Percentiles rank a stretch among this genome's conserved stretches.
phyloP scores from a whole-genome alignment of 2,888 invertebrate species.

The Salpingus planirostris region DNA sequence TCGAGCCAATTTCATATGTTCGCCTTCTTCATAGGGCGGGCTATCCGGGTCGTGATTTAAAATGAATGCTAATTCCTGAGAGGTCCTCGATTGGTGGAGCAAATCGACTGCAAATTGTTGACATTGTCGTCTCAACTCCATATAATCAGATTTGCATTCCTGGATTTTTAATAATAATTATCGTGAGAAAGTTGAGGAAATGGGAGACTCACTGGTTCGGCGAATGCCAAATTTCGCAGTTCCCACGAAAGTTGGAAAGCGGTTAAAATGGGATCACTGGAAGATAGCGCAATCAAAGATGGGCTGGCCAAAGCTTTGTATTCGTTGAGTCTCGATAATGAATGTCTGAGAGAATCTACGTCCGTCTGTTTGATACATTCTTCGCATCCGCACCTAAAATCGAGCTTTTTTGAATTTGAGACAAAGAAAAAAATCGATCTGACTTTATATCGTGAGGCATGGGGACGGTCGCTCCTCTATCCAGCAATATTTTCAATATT shows the following conservation, averaged over 20 bases:
- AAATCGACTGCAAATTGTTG: conserved; percentile 89
- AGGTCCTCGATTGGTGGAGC: conserved; percentile 83
- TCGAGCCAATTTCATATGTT: conserved; percentile 75
- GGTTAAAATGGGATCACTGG: conserved; percentile 85
- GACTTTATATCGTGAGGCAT: conserved; percentile 83
- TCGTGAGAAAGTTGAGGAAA: no score
- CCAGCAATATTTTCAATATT: conserved; percentile 86
- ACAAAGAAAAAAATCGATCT: no score
- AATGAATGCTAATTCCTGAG: conserved; percentile 86
- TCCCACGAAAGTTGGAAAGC: conserved; percentile 96
- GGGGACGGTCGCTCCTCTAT: conserved; percentile 84
- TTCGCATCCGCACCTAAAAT: conserved; percentile 85
- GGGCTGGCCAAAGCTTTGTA: conserved; percentile 89
- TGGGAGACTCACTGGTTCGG: conserved; percentile 61
- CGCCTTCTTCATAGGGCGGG: conserved; percentile 62
- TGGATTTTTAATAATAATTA: no score
- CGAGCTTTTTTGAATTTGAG: no score
- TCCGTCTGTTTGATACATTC: conserved; percentile 70
- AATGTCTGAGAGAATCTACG: conserved; percentile 72
- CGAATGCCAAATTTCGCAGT: conserved; percentile 74
- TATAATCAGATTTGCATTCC: conserved; percentile 82
- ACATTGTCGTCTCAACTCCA: conserved; percentile 73
- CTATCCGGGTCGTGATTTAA: conserved; percentile 82
- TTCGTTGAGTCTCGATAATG: conserved; percentile 82
- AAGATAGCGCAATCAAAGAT: conserved; percentile 86